Conservation (phyloP, 2,797 vertebrate species). For the Anomalospiza imberbis region DNA sequence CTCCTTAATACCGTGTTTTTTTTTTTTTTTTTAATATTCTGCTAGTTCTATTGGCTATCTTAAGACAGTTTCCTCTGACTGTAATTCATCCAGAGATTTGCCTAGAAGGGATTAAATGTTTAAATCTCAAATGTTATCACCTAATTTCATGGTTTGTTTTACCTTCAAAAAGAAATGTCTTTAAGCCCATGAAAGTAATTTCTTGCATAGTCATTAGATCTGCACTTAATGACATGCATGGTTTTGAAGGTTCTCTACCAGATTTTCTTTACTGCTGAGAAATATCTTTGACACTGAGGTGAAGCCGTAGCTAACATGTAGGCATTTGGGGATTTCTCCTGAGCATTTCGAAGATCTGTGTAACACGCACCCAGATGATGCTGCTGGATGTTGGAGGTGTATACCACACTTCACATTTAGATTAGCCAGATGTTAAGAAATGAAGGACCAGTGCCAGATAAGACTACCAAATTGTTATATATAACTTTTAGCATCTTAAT, state of each 20-base stretch:
- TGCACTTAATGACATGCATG: neutral
- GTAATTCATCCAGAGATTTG: constrained; percentile 4
- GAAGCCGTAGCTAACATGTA: neutral
- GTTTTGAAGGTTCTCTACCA: neutral
- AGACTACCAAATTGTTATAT: neutral
- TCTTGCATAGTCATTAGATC: constrained; percentile 5
- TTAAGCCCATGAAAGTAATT: constrained; percentile 32
- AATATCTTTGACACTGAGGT: neutral
- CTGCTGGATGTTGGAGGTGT: neutral
- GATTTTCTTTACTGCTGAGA: neutral
- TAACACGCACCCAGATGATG: neutral
- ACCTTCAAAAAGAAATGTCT: constrained; percentile 11
- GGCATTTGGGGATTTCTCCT: neutral
- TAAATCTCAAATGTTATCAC: neutral
- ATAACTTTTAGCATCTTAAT: neutral
- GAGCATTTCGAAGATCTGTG: neutral
- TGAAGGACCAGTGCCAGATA: neutral
- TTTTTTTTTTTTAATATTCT: neutral
- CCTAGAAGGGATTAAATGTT: constrained; percentile 12
- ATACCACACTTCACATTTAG: neutral
- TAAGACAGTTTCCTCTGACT: neutral
- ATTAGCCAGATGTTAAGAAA: neutral
- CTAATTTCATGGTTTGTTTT: constrained; percentile 51
- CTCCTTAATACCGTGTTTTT: neutral
- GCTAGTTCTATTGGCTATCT: neutral